Percentiles rank a stretch among this genome's conserved stretches.
Evolutionary conservation across 2,113 vertebrate genomes (phyloP).

Genomic region (Myotis yumanensis): DNA sequence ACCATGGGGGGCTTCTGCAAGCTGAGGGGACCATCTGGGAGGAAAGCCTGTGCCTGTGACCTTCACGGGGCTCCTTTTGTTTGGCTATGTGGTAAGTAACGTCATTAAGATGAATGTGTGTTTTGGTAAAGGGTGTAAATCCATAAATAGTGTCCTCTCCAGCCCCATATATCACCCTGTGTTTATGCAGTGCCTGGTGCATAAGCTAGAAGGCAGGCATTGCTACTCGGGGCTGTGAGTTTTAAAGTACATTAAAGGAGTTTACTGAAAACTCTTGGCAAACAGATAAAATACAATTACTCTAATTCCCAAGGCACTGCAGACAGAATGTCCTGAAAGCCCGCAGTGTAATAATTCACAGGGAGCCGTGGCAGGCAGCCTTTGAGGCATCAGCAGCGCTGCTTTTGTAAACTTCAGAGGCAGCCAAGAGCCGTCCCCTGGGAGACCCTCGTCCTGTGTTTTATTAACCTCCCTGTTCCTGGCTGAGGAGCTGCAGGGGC

Average conservation of each 20-base stretch:
- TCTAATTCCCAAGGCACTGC: slow-evolving; percentile 58
- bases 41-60: background rate
- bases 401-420: slow-evolving; percentile 66
- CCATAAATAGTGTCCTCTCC: slow-evolving; percentile 55
- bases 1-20: background rate
- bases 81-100: background rate
- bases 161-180: slow-evolving; percentile 64
- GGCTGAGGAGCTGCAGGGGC: background rate
- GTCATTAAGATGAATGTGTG: slow-evolving; percentile 73
- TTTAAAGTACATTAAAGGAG: slow-evolving; percentile 61
- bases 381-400: slow-evolving; percentile 43
- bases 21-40: background rate
- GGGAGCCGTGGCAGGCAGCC: slow-evolving; percentile 44
- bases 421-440: slow-evolving; percentile 19
- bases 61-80: slow-evolving; percentile 45
- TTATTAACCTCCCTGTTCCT: slow-evolving; percentile 60
- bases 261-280: slow-evolving; percentile 75
- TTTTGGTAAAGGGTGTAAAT: slow-evolving; percentile 72
- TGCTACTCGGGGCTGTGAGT: slow-evolving; percentile 49
- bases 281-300: slow-evolving; percentile 78
- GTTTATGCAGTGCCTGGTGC: slow-evolving; percentile 56
- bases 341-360: slow-evolving; percentile 65
- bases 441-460: slow-evolving; percentile 15
- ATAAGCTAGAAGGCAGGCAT: slow-evolving; percentile 46
- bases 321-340: slow-evolving; percentile 58